Base-by-base conservation (phyloP, 2,888 invertebrate species). In the Cantharis nigra region DNA sequence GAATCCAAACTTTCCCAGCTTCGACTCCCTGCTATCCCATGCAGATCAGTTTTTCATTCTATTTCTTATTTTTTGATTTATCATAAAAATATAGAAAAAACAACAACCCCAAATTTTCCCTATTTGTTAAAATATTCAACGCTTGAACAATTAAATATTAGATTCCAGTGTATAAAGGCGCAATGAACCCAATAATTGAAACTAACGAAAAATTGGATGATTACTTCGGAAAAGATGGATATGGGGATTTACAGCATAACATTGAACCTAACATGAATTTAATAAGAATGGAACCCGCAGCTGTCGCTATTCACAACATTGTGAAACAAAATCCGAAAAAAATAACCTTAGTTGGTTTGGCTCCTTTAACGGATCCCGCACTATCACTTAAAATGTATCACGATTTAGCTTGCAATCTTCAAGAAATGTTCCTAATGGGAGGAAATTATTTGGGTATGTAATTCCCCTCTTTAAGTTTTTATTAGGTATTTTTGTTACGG, bases 291-390 rank as follows among this genome's bases (percentile, higher is more conserved):
- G 72, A 75, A 76, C 82, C 83, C 26, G 94, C 94, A 0, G 91
- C 92, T 0, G 85, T 88, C 9, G 92, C 92, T 7, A 88, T 95
- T 14, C 87, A 92, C 69, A 89, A 91, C 78, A 86, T 94, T 69
- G 91, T 93, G 3, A 90, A 90, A 70, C 87, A 88, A 74, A 85
- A 91, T 87, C 86, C 90, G 87, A 91, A 90, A 75, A 86, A 93
- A 83, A 88, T 94, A 20, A 90, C 91, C 0, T 84, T 95, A 11
- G 89, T 94, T 7, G 91, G 93, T 49, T 86, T 96, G 20, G 96
- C 94, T 0, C 92, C 97, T 0, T 86, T 97, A 26, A 96, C 96
- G 0, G 97, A 96, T 84, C 89, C 96, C 65, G 96, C 96, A 0
- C 84, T 96, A 78, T 93, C 95, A 1, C 90, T 94, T 3, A 92